phyloP scores from a whole-genome alignment of 1,140 invertebrate species.

The Leptoteleia sp. region DNA sequence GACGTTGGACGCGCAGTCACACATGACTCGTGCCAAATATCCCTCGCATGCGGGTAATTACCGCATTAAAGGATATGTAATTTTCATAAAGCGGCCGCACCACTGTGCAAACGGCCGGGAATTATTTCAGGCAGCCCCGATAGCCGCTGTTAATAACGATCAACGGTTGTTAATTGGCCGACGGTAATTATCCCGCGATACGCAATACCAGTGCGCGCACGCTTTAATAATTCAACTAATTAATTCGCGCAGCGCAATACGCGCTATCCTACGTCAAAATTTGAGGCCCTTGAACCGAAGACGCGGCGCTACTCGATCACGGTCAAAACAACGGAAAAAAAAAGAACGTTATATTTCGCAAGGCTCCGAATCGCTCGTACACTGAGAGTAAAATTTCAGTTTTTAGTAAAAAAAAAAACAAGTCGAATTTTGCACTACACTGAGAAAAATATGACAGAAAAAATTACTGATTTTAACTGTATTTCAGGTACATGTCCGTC shows the following conservation, averaged over 20 bases:
- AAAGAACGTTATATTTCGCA: neutral
- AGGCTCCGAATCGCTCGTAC: too few species aligned
- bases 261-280: constrained; percentile 30
- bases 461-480: too few species aligned
- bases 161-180: constrained; percentile 70
- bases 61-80: constrained; percentile 59
- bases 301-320: constrained; percentile 2
- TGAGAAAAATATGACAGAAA: too few species aligned
- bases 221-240: constrained; percentile 70
- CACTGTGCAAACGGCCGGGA: constrained; percentile 3
- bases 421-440: too few species aligned
- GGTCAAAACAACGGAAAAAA: constrained; percentile 14
- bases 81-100: constrained; percentile 46
- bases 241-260: constrained; percentile 55
- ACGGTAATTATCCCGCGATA: constrained; percentile 66
- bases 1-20: constrained; percentile 7
- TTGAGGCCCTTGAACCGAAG: constrained; percentile 48
- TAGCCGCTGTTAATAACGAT: constrained; percentile 65
- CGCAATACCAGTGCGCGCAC: constrained; percentile 38
- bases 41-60: constrained; percentile 50
- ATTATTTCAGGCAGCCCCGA: constrained; percentile 50
- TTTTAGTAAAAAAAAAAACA: too few species aligned
- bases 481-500: too few species aligned
- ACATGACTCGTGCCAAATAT: constrained; percentile 39
- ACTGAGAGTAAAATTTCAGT: too few species aligned